These are phyloP conservation scores for Hymenopus coronatus DNA, from an alignment of 2,888 invertebrate genomes.

Conservation along the genomic window DNA sequence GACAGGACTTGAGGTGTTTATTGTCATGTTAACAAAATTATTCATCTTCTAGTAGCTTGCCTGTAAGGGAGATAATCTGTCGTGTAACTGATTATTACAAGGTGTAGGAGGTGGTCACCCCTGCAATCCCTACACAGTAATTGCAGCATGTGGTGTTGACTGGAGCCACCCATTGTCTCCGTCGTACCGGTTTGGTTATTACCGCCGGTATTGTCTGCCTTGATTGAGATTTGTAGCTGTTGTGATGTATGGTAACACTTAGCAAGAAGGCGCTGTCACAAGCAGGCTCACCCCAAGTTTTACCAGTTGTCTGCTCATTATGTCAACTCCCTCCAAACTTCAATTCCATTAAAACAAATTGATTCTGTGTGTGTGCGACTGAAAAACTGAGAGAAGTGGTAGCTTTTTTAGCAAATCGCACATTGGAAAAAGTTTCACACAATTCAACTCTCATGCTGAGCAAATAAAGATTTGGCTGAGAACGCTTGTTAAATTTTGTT, in stretches of 20 bases:
- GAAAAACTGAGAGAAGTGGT: neutral
- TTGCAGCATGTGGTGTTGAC: slow-evolving; percentile 17
- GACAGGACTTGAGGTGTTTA: too few species aligned
- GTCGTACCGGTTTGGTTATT: neutral
- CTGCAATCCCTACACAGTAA: neutral
- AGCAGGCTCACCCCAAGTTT: neutral
- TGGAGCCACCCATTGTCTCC: neutral
- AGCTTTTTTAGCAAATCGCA: neutral
- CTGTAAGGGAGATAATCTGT: too few species aligned
- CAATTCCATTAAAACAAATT: neutral
- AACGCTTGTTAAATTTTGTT: too few species aligned
- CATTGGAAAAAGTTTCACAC: neutral
- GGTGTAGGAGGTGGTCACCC: neutral
- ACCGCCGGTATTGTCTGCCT: neutral
- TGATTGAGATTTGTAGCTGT: neutral
- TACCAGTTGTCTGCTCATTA: neutral
- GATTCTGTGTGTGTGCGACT: neutral
- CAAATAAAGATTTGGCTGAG: neutral
- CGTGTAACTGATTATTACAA: too few species aligned
- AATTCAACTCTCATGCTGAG: neutral
- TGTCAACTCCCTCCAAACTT: neutral
- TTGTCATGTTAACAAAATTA: too few species aligned
- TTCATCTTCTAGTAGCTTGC: too few species aligned
- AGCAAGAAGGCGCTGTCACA: neutral
- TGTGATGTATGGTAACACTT: neutral